Evolutionary conservation across 2,113 vertebrate species (phyloP).

Genomic region (Thalassarche chlororhynchos): DNA sequence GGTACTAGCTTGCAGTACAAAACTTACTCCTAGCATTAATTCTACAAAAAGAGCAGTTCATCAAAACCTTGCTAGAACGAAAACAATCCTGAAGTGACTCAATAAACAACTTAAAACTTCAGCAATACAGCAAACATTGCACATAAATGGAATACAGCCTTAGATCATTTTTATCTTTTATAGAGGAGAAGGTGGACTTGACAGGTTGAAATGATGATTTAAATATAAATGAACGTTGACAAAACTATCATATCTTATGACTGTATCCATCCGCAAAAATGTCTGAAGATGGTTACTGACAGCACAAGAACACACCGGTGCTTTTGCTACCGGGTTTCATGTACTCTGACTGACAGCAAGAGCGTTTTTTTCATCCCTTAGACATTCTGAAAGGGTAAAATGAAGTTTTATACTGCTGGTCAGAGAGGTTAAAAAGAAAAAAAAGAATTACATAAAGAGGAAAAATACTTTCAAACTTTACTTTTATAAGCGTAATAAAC

Average conservation of each 20-base stretch:
- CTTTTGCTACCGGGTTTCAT: accelerated
- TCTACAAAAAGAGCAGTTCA: not conserved
- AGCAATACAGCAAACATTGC: not conserved
- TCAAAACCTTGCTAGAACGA: accelerated
- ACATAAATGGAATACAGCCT: accelerated
- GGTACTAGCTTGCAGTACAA: too few relatives aligned
- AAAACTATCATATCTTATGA: not conserved
- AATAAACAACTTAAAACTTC: not conserved
- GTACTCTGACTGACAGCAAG: accelerated
- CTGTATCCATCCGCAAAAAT: accelerated
- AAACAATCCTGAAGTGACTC: not conserved
- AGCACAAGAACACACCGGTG: not conserved
- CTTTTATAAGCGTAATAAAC: accelerated
- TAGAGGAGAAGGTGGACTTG: not conserved
- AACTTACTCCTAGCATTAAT: not conserved
- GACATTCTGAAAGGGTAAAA: not conserved
- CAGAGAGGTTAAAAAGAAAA: too few relatives aligned
- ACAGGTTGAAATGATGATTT: not conserved
- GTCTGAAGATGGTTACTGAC: accelerated
- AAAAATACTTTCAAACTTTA: accelerated
- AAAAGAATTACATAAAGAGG: accelerated
- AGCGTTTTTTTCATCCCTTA: too few relatives aligned
- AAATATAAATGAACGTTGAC: not conserved
- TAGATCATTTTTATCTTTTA: not conserved
- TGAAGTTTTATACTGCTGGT: accelerated